Percentiles rank a stretch among this genome's conserved stretches.
Conservation (phyloP, 2,113 vertebrate genomes). For the Chlorodrepanis virens region DNA sequence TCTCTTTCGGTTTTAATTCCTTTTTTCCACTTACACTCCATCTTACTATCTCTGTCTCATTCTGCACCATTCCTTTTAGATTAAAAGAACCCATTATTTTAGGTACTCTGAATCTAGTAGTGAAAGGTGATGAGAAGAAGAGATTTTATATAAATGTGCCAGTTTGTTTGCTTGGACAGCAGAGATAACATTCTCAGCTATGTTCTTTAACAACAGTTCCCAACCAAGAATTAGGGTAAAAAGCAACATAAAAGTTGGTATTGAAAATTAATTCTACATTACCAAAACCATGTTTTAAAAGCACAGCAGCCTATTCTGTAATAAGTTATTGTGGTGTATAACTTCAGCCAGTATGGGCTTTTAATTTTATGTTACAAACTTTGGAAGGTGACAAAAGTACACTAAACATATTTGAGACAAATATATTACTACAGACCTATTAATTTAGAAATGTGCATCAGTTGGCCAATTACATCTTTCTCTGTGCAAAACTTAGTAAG, state of each 20-base stretch:
- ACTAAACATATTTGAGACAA: neutral
- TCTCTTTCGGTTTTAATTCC: neutral
- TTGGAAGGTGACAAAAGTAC: neutral
- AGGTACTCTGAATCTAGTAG: neutral
- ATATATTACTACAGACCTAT: neutral
- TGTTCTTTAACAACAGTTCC: neutral
- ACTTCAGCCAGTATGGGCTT: neutral
- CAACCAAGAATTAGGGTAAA: neutral
- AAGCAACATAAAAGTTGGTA: neutral
- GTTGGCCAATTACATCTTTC: neutral
- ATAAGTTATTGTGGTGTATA: neutral
- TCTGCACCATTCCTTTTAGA: neutral
- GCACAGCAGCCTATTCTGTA: neutral
- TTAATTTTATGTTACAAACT: neutral
- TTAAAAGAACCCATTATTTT: neutral
- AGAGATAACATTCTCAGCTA: neutral
- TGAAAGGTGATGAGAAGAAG: neutral
- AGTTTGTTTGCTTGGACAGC: neutral
- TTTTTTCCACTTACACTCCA: neutral
- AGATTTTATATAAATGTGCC: neutral
- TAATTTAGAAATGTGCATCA: neutral
- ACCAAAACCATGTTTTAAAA: neutral
- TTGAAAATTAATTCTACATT: neutral
- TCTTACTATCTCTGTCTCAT: neutral
- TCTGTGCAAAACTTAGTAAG: neutral